Percentiles rank a stretch among this genome's conserved stretches.
Conservation (phyloP, 2,113 vertebrate species). For the Xiphias gladius region DNA sequence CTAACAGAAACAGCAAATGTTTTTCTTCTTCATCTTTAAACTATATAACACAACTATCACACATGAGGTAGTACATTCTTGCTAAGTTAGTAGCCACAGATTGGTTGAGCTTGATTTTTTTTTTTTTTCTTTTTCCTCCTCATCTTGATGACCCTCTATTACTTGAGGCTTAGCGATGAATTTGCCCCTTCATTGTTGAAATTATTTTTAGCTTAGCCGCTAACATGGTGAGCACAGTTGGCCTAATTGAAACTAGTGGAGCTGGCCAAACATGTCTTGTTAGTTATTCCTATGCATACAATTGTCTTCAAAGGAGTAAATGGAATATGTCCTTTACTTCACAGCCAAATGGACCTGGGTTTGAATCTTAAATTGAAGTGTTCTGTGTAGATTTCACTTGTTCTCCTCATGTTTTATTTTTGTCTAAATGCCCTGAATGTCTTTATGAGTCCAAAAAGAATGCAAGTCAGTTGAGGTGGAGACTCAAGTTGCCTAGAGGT, state of each 20-base stretch:
- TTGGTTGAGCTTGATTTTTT: constrained; percentile 6
- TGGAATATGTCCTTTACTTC: neutral
- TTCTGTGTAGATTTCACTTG: neutral
- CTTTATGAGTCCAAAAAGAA: neutral
- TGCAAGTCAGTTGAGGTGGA: neutral
- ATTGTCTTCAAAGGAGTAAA: constrained; percentile 23
- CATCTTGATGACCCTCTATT: constrained; percentile 34
- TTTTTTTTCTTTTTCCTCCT: neutral
- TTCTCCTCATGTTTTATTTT: neutral
- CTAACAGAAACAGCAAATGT: constrained; percentile 27
- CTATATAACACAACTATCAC: neutral
- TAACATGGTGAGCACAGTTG: constrained; percentile 35
- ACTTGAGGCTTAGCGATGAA: constrained; percentile 46
- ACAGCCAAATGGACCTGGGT: neutral
- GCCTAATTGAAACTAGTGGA: constrained; percentile 64
- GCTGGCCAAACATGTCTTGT: constrained; percentile 73
- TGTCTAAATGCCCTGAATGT: neutral
- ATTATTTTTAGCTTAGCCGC: constrained; percentile 49
- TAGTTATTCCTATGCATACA: constrained; percentile 44
- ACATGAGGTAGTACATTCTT: neutral
- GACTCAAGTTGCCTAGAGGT: neutral
- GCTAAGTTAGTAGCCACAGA: constrained; percentile 4
- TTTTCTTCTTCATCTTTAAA: constrained; percentile 17
- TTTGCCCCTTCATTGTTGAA: constrained; percentile 34
- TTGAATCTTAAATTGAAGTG: neutral